These are phyloP conservation scores for Cryptus armator DNA, from an alignment of 2,888 invertebrate genomes.

Conservation along the genomic window DNA sequence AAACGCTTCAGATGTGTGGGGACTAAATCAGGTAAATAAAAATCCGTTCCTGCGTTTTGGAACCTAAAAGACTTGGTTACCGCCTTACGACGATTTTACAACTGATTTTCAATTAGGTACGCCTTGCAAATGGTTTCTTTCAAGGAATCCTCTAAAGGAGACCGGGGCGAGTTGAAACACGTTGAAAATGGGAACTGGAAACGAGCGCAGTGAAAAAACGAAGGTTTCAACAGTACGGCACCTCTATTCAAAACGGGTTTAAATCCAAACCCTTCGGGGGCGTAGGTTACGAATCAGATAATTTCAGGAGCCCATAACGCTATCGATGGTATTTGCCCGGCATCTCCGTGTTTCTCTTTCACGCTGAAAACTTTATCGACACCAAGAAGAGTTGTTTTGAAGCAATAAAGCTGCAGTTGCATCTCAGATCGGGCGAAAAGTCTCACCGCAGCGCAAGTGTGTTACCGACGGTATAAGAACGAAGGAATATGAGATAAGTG, in stretches of 20 bases:
- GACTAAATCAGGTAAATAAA: too few relatives aligned
- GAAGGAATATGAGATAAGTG: slow-evolving; percentile 71
- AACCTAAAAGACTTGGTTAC: too few relatives aligned
- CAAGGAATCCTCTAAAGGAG: too few relatives aligned
- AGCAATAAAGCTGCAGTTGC: slow-evolving; percentile 10
- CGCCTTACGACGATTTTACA: too few relatives aligned
- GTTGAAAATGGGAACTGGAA: too few relatives aligned
- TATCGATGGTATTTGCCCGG: slow-evolving; percentile 66
- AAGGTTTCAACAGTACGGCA: not conserved
- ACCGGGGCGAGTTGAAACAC: too few relatives aligned
- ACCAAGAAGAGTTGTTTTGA: slow-evolving; percentile 9
- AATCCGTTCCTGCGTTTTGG: too few relatives aligned
- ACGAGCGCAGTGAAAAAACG: too few relatives aligned
- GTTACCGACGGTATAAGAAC: slow-evolving; percentile 12
- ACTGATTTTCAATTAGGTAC: too few relatives aligned
- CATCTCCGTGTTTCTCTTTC: slow-evolving; percentile 3
- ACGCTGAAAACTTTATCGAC: slow-evolving; percentile 30
- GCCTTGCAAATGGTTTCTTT: too few relatives aligned
- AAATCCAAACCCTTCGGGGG: slow-evolving; percentile 35
- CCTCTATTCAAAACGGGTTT: too few relatives aligned
- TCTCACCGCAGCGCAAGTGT: not conserved
- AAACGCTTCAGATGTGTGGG: too few relatives aligned
- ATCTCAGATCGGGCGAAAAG: not conserved
- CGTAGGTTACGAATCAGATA: slow-evolving; percentile 77
- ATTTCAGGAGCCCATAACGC: slow-evolving; percentile 77